These are phyloP conservation scores for Cyphomyrus plagiostoma DNA, from an alignment of 2,113 vertebrate genomes.

Conservation along the genomic window DNA sequence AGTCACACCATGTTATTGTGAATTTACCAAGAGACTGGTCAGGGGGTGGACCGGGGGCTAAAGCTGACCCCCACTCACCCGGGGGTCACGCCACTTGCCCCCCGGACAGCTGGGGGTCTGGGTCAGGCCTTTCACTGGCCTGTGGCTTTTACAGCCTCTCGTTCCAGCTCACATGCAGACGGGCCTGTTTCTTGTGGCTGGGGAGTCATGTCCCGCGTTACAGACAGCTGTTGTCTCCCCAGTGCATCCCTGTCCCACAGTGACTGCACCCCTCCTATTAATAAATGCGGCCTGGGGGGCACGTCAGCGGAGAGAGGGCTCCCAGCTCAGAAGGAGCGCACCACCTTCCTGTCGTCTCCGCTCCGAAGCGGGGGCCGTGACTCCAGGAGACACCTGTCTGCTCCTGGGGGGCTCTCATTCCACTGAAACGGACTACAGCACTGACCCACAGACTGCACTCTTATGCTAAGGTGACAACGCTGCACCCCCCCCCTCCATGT, in stretches of 20 bases:
- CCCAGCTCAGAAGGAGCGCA: neutral
- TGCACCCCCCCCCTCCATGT: constrained; percentile 36
- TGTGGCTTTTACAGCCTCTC: constrained; percentile 25
- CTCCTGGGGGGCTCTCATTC: neutral
- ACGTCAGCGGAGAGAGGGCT: constrained; percentile 5
- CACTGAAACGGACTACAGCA: neutral
- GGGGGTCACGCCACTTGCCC: constrained; percentile 42
- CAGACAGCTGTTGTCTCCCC: constrained; percentile 38
- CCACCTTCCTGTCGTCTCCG: neutral
- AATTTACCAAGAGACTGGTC: neutral
- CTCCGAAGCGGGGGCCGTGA: neutral
- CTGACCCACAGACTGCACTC: constrained; percentile 32
- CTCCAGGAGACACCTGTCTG: neutral
- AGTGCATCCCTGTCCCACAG: constrained; percentile 17
- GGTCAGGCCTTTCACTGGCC: constrained; percentile 18
- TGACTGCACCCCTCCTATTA: constrained; percentile 33
- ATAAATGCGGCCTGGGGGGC: constrained; percentile 28
- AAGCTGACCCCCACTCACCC: constrained; percentile 23
- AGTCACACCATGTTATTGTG: neutral
- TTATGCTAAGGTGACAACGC: constrained; percentile 29
- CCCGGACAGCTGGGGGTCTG: constrained; percentile 40
- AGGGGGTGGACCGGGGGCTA: constrained; percentile 13
- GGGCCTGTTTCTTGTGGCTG: constrained; percentile 19
- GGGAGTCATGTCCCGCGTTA: neutral
- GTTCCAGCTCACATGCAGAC: neutral